Conservation (phyloP, 2,888 invertebrate genomes). For the Phalangium opilio region DNA sequence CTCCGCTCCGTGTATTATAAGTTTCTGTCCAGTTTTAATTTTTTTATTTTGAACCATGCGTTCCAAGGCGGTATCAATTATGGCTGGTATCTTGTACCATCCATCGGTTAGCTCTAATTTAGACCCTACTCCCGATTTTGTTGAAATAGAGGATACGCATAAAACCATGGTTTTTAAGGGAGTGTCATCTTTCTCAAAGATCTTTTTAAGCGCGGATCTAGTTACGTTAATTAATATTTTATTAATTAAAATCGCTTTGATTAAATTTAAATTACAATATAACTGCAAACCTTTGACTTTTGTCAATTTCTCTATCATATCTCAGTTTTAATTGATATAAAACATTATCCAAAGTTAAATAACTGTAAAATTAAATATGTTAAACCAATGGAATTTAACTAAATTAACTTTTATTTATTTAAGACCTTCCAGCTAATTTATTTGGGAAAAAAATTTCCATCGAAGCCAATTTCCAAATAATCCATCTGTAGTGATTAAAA, state of each 20-base stretch:
- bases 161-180: slow-evolving; percentile 52
- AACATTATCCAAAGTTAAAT: slow-evolving; percentile 47
- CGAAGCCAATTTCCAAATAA: slow-evolving; percentile 63
- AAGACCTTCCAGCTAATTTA: slow-evolving; percentile 35
- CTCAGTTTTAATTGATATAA: slow-evolving; percentile 58
- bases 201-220: slow-evolving; percentile 47
- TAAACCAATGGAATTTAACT: slow-evolving; percentile 22
- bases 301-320: slow-evolving; percentile 56
- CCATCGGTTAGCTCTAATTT: slow-evolving; percentile 60
- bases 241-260: too few species aligned
- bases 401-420: too few species aligned
- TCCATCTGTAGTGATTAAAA: slow-evolving; percentile 57
- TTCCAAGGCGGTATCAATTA: slow-evolving; percentile 46
- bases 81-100: slow-evolving; percentile 48
- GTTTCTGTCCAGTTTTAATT: slow-evolving; percentile 54
- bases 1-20: slow-evolving; percentile 53
- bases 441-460: slow-evolving; percentile 44
- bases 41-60: slow-evolving; percentile 40
- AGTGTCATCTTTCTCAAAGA: slow-evolving; percentile 59
- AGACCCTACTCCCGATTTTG: not conserved
- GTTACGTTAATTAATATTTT: too few species aligned
- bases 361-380: slow-evolving; percentile 25
- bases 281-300: slow-evolving; percentile 43
- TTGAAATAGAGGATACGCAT: slow-evolving; percentile 52
- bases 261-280: too few species aligned